Evolutionary conservation across 2,113 vertebrate species (phyloP), one percentile per base, ranked within the genome.

Genomic region (Sminthopsis crassicaudata): DNA sequence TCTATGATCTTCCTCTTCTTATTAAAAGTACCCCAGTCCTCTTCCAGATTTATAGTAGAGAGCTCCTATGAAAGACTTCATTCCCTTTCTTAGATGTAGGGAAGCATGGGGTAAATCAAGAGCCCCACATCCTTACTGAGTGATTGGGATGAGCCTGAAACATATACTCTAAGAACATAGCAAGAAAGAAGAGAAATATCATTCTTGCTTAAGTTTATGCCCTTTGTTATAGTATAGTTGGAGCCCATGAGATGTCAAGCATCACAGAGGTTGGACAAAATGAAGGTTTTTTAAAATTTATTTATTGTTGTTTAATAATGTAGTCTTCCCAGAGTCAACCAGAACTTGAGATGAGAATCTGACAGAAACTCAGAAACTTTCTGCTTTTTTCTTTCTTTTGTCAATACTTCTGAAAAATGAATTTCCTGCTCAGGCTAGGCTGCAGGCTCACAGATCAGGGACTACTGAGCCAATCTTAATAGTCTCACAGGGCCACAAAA

Each of bases 171-270:
- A 48, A 12, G 3, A 14, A 76, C 57, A 60, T 94, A 10, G 24
- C 26, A 53, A 36, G 67, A 94, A 12, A 95, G 88, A 57, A 0
- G 84, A 27, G 1, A 1, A 0, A 92, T 9, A 27, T 46, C 51
- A 92, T 94, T 92, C 52, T 91, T 14, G 7, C 42, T 92, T 10
- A 93, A 90, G 16, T 90, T 92, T 94, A 84, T 84, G 6, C n/a
- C n/a, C 67, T 84, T 42, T 84, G n/a, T 84, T 2, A 19, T 94
- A 36, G 46, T 22, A 84, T 23, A 36, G 4, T 48, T 57, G 42
- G 89, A 50, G 27, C 23, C 89, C 36, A 19, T 89, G 84, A 89
- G 46, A 89, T 89, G 1, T n/a, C 3, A 3, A 67, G n/a, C 27
- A 93, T 9, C 14, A 10, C 36, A 9, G 22, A 88, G 23, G 0